Percentiles rank a stretch among this genome's conserved stretches.
These are phyloP conservation scores for Geococcyx californianus DNA, from an alignment of 2,113 vertebrate genomes.

Conservation along the genomic window DNA sequence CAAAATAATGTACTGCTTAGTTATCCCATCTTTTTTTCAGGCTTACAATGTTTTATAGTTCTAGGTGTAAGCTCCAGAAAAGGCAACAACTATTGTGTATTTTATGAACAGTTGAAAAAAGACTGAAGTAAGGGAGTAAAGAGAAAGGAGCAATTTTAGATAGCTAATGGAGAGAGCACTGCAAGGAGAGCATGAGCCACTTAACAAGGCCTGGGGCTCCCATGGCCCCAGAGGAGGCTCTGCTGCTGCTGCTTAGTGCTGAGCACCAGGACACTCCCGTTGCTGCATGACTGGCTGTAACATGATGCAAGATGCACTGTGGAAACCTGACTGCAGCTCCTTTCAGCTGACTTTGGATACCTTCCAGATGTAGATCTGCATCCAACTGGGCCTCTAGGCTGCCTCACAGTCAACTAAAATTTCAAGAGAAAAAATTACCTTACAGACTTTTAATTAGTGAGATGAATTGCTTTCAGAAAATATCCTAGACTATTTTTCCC, in stretches of 20 bases:
- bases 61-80: background rate
- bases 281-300: background rate
- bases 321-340: background rate
- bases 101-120: background rate
- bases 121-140: background rate
- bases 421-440: background rate
- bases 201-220: background rate
- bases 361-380: background rate
- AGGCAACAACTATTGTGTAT: background rate
- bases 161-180: background rate
- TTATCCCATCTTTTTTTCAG: background rate
- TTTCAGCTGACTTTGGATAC: background rate
- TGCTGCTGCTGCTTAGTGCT: background rate
- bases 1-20: background rate
- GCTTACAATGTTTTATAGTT: background rate
- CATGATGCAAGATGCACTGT: accelerated
- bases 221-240: background rate
- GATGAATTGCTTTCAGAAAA: background rate
- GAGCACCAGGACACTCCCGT: background rate
- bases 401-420: background rate
- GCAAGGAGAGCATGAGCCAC: background rate
- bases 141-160: background rate
- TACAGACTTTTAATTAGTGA: background rate
- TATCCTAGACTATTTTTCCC: background rate
- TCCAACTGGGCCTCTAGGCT: background rate